Percentiles rank a stretch among this genome's conserved stretches.
Conservation (phyloP, 92 coral and sea anemone species). For the Blastomussa wellsi region DNA sequence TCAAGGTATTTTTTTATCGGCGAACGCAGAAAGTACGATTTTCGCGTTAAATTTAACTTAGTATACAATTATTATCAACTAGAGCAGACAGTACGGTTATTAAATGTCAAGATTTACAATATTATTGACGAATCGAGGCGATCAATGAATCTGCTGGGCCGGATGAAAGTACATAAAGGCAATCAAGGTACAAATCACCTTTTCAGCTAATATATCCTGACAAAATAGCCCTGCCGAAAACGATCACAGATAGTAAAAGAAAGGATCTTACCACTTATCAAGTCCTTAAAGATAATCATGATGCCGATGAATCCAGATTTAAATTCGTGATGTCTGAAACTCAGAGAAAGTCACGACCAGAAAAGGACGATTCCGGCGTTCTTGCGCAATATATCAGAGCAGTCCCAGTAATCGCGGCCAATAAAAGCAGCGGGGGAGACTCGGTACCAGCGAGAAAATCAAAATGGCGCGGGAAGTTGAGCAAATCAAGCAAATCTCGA, state of each 20-base stretch:
- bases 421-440: background rate
- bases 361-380: background rate
- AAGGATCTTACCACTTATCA: constrained; percentile 14
- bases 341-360: background rate
- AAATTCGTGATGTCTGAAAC: background rate
- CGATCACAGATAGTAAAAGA: background rate
- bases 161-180: background rate
- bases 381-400: constrained; percentile 16
- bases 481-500: background rate
- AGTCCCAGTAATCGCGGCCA: constrained; percentile 30
- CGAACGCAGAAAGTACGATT: too few species aligned
- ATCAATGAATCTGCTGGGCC: background rate
- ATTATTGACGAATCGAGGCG: background rate
- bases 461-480: constrained; percentile 32
- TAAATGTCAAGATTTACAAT: background rate
- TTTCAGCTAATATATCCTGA: background rate
- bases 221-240: constrained; percentile 1
- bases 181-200: background rate
- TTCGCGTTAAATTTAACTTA: too few species aligned
- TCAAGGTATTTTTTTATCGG: too few species aligned
- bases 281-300: constrained; percentile 36
- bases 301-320: constrained; percentile 34
- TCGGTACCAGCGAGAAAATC: constrained; percentile 1
- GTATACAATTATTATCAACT: too few species aligned
- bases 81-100: too few species aligned